phyloP scores from a whole-genome alignment of 2,888 invertebrate species.

The Stenurella melanura region DNA sequence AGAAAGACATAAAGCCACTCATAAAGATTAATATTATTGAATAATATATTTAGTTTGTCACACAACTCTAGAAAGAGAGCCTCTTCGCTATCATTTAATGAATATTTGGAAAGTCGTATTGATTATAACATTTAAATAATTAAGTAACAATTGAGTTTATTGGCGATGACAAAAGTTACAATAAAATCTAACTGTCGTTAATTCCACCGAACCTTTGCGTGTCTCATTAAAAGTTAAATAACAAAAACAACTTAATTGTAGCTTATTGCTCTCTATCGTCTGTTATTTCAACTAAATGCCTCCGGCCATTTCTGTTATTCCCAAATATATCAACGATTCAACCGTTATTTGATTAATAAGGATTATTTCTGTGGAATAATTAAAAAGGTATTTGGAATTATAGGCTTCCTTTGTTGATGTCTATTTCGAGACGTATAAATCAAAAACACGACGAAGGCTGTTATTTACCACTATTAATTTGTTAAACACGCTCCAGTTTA shows the following conservation, averaged over 20 bases:
- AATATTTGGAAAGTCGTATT: slow-evolving; percentile 6
- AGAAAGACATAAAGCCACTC: too few relatives aligned
- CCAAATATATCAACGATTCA: slow-evolving; percentile 42
- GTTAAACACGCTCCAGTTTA: slow-evolving; percentile 44
- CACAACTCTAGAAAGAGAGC: not conserved
- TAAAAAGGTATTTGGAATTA: slow-evolving; percentile 37
- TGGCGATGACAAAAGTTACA: slow-evolving; percentile 13
- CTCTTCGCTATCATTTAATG: not conserved
- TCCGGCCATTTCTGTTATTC: slow-evolving; percentile 5
- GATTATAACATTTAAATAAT: slow-evolving; percentile 28
- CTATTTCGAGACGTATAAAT: slow-evolving; percentile 44
- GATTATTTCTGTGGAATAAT: slow-evolving; percentile 37
- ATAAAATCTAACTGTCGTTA: not conserved
- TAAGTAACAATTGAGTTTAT: slow-evolving; percentile 11
- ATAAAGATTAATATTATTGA: too few relatives aligned
- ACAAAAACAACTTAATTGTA: slow-evolving; percentile 30
- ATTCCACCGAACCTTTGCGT: slow-evolving; percentile 9
- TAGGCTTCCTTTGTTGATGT: slow-evolving; percentile 38
- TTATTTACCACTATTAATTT: slow-evolving; percentile 42
- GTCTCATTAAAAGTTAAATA: slow-evolving; percentile 30
- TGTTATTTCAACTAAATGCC: slow-evolving; percentile 18
- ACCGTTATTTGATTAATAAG: slow-evolving; percentile 46
- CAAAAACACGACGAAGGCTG: slow-evolving; percentile 37
- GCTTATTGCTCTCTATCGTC: slow-evolving; percentile 13
- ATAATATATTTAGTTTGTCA: not conserved